Base-by-base conservation (phyloP, 2,797 vertebrate genomes). In the Ptychadena robeensis region DNA sequence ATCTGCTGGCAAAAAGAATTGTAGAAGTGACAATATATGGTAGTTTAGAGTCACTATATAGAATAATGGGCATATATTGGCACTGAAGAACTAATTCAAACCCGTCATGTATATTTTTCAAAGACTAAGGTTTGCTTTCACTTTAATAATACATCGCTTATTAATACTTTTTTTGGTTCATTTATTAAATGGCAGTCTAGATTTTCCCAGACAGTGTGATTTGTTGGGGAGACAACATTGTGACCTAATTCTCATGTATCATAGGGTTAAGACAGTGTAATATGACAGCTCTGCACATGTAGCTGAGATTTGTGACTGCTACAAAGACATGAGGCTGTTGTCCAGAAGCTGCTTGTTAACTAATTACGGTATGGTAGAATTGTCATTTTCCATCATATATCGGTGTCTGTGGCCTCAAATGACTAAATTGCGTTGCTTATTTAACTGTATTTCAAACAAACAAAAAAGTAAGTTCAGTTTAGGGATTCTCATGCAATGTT, bases 171-270 rank as follows among this genome's bases (percentile, higher is more conserved):
- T 61, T 5, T 61, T 28, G 27, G 59, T 61, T 25, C n/a, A 61
- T 75, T 66, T 81, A 38, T 77, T 3, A 67, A 66, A 77, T 65
- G 22, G 30, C 32, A 28, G 37, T 67, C 38, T 66, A 37, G 38
- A 53, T 10, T 34, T 77, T 77, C 40, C 74, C 63, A 77, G 74
- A 65, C 74, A 77, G 37, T 77, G 74, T 27, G 22, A 69, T 5
- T 79, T 79, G 44, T 79, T 9, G 48, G 30, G 10, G 32, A 44
- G 2, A 73, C 74, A 77, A 61, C 63, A 77, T 48, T 61, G 64
- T 66, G 74, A 77, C 74, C 74, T 48, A 48, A 66, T 44, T 77
- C 40, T 77, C 74, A 40, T 77, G 63, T 25, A 77, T 77, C 74
- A 77, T 11, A 4, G 27, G 7, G 2, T 65, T 77, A 66, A n/a